These are phyloP conservation scores for Pogonophryne albipinna DNA, from an alignment of 2,797 vertebrate species.

Conservation along the genomic window DNA sequence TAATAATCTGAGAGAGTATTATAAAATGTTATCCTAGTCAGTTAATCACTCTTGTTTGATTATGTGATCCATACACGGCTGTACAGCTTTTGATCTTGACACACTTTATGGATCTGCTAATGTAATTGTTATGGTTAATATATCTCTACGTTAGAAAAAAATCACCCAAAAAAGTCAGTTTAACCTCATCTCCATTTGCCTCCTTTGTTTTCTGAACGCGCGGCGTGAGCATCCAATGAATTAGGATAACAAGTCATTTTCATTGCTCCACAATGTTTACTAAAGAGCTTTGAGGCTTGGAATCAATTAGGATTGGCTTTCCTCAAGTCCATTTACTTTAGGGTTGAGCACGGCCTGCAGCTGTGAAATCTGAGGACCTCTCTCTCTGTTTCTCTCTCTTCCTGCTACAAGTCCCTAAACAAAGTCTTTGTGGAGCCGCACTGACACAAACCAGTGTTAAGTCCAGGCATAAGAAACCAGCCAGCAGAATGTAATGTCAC, in stretches of 20 bases:
- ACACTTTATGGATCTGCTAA: slow-evolving; percentile 36
- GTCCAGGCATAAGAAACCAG: slow-evolving; percentile 78
- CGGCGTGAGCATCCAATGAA: slow-evolving; percentile 80
- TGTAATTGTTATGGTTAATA: slow-evolving; percentile 10
- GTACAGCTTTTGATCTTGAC: slow-evolving; percentile 53
- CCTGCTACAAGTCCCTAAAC: slow-evolving; percentile 87
- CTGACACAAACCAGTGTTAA: slow-evolving; percentile 94
- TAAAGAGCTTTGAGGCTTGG: slow-evolving; percentile 87
- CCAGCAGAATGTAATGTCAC: slow-evolving; percentile 78
- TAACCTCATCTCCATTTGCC: slow-evolving; percentile 71
- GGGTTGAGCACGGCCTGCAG: slow-evolving; percentile 86
- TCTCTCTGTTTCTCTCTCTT: slow-evolving; percentile 46
- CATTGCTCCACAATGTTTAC: slow-evolving; percentile 86
- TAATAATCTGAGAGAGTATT: slow-evolving; percentile 32
- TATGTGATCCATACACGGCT: slow-evolving; percentile 21
- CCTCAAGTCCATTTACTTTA: slow-evolving; percentile 84
- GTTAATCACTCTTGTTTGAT: neutral
- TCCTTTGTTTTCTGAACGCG: slow-evolving; percentile 60
- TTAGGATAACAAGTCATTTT: slow-evolving; percentile 87
- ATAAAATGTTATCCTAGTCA: slow-evolving; percentile 28
- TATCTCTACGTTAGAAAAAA: slow-evolving; percentile 53
- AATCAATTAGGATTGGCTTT: slow-evolving; percentile 90
- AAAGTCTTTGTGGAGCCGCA: slow-evolving; percentile 86
- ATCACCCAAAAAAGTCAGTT: slow-evolving; percentile 65
- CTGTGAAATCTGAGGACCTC: slow-evolving; percentile 91